Evolutionary conservation across 2,888 invertebrate genomes (phyloP).

Genomic region (Plagiodera versicolora): DNA sequence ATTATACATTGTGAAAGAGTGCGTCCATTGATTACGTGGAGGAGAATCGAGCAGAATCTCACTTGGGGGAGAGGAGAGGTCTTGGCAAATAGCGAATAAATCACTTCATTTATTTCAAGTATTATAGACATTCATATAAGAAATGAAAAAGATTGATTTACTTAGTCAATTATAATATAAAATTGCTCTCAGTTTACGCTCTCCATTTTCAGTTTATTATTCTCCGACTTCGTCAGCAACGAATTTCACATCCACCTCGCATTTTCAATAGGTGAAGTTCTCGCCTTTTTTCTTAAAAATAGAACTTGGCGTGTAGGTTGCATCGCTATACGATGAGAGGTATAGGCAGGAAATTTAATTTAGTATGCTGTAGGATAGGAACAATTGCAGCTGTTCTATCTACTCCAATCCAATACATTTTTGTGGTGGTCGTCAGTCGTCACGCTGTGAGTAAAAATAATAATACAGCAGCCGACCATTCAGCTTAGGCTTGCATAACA

Average conservation of each 20-base stretch:
- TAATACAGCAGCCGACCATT: neutral
- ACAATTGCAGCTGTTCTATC: constrained; percentile 4
- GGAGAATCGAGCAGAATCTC: too few relatives aligned
- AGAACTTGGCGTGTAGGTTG: constrained; percentile 22
- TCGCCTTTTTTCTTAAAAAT: constrained; percentile 25
- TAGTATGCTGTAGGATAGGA: constrained; percentile 23
- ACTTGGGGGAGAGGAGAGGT: too few relatives aligned
- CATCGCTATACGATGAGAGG: constrained; percentile 16
- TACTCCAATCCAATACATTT: constrained; percentile 3
- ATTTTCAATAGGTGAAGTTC: constrained; percentile 1
- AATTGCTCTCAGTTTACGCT: neutral
- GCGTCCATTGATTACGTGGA: too few relatives aligned
- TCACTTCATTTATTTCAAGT: too few relatives aligned
- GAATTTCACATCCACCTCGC: neutral
- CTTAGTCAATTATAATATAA: too few relatives aligned
- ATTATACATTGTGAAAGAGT: too few relatives aligned
- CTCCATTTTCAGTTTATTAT: neutral
- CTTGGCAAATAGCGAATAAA: too few relatives aligned
- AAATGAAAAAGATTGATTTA: too few relatives aligned
- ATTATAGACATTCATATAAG: too few relatives aligned
- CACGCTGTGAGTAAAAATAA: neutral
- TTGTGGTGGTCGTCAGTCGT: neutral
- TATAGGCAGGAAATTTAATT: constrained; percentile 29
- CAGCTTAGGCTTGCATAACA: too few relatives aligned
- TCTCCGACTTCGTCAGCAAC: neutral